Percentiles rank a stretch among this genome's conserved stretches.
Evolutionary conservation across 2,113 vertebrate species (phyloP).

Genomic region (Cariama cristata): DNA sequence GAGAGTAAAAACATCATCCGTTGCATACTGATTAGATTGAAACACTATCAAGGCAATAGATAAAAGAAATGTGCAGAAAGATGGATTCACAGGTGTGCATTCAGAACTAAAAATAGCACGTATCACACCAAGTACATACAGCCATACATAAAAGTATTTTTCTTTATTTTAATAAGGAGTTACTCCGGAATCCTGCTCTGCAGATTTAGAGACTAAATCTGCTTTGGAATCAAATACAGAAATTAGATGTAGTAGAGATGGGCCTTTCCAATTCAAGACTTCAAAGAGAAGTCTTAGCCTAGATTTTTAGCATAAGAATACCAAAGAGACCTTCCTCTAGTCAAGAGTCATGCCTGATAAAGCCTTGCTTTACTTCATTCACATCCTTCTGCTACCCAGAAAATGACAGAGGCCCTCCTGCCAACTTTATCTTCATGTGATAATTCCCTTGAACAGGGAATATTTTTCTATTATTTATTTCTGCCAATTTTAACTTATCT

Average conservation of each 20-base stretch:
- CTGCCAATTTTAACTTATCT: background rate
- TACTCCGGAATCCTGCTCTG: background rate
- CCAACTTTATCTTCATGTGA: background rate
- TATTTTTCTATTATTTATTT: background rate
- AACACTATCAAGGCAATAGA: background rate
- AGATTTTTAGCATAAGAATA: background rate
- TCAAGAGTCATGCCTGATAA: background rate
- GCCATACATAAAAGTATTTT: background rate
- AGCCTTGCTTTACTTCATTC: background rate
- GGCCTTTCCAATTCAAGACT: background rate
- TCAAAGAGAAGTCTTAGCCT: background rate
- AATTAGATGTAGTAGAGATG: background rate
- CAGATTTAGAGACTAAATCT: background rate
- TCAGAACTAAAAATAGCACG: background rate
- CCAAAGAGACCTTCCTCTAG: background rate
- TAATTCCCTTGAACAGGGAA: background rate
- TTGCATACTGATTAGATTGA: conserved; percentile 14
- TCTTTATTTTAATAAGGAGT: background rate
- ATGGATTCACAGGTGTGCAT: background rate
- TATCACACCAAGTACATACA: background rate
- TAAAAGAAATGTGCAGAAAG: conserved; percentile 5
- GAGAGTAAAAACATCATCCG: background rate
- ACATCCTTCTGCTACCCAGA: background rate
- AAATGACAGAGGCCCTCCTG: background rate
- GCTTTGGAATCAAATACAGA: background rate